A percentile compares a stretch with the other conserved stretches of the same genome.
Evolutionary conservation across 2,113 vertebrate genomes (phyloP).

Genomic region (Percina caprodes): DNA sequence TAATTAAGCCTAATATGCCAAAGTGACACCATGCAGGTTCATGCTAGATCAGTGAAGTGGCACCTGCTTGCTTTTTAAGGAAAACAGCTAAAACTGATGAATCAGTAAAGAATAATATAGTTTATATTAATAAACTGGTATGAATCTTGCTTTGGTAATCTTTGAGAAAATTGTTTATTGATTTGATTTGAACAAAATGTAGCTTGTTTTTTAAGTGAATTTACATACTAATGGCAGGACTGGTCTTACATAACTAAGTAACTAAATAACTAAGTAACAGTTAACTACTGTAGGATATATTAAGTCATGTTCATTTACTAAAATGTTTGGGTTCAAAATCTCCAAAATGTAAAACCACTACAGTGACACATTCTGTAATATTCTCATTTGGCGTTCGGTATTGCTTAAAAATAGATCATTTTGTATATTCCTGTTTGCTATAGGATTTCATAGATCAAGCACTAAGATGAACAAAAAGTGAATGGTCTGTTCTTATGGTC

Average conservation of each 20-base stretch:
- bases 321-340: slow-evolving; percentile 5
- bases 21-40: slow-evolving; percentile 9
- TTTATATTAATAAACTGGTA: slow-evolving; percentile 34
- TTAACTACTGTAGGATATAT: slow-evolving; percentile 45
- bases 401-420: slow-evolving; percentile 11
- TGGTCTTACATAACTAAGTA: slow-evolving; percentile 7
- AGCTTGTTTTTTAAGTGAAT: slow-evolving; percentile 16
- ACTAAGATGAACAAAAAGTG: slow-evolving; percentile 12
- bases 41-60: neutral
- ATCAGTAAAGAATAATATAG: neutral
- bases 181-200: slow-evolving; percentile 39
- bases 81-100: slow-evolving; percentile 19
- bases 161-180: slow-evolving; percentile 8
- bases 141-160: neutral
- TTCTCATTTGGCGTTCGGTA: slow-evolving; percentile 28
- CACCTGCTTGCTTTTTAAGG: slow-evolving; percentile 3
- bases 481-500: slow-evolving; percentile 16
- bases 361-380: slow-evolving; percentile 24
- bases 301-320: slow-evolving; percentile 7
- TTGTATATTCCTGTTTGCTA: slow-evolving; percentile 5
- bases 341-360: slow-evolving; percentile 14
- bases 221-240: slow-evolving; percentile 17
- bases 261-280: too few species aligned
- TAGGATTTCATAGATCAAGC: neutral
- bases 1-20: neutral